These are phyloP conservation scores for Penaeus monodon DNA, from an alignment of 2,888 invertebrate genomes.

Conservation along the genomic window DNA sequence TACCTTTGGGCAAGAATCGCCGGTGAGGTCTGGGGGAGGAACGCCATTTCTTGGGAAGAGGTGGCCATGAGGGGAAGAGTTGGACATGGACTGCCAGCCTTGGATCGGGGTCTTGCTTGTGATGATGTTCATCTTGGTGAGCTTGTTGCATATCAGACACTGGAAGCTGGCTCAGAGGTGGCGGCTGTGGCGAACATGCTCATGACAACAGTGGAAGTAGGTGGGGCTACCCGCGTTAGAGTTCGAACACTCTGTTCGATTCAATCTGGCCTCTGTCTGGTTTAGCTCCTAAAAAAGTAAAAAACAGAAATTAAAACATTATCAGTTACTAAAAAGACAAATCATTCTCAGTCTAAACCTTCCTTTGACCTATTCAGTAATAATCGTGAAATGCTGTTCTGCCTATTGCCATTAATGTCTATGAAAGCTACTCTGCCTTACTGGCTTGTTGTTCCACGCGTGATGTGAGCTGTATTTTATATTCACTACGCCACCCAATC, in stretches of 20 bases:
- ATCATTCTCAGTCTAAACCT: too few relatives aligned
- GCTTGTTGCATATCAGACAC: conserved; percentile 6
- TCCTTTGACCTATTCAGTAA: too few relatives aligned
- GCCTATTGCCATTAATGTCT: too few relatives aligned
- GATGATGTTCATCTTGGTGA: conserved; percentile 35
- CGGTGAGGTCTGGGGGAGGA: conserved; percentile 48
- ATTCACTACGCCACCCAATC: too few relatives aligned
- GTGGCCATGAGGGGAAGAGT: neutral
- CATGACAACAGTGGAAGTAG: conserved; percentile 46
- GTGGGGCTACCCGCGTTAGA: conserved; percentile 9
- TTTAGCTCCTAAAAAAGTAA: conserved; percentile 21
- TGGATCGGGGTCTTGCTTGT: conserved; percentile 36
- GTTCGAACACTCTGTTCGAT: conserved; percentile 17
- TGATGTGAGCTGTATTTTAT: too few relatives aligned
- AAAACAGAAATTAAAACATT: neutral
- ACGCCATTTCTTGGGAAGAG: conserved; percentile 9
- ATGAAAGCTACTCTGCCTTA: too few relatives aligned
- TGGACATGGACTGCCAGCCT: neutral
- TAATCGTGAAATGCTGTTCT: too few relatives aligned
- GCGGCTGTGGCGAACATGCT: conserved; percentile 28
- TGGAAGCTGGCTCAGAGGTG: conserved; percentile 25
- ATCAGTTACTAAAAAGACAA: neutral
- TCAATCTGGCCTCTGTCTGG: conserved; percentile 31
- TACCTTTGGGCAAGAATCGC: conserved; percentile 55
- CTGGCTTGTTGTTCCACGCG: too few relatives aligned